Percentiles rank a stretch among this genome's conserved stretches.
phyloP scores from a whole-genome alignment of 2,797 vertebrate genomes.

The Pyrocephalus nanus region DNA sequence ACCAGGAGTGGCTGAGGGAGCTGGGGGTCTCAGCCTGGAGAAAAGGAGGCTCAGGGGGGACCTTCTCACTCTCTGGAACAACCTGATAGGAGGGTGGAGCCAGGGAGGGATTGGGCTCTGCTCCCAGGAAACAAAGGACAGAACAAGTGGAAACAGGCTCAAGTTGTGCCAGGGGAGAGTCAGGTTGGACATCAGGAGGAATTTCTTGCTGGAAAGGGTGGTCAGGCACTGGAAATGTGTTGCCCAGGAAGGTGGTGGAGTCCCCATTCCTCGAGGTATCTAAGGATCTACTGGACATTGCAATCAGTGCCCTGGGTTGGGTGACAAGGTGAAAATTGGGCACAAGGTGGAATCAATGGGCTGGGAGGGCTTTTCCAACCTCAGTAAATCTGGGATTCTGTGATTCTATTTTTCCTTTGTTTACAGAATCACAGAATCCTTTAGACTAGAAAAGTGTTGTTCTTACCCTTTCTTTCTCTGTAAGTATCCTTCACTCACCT shows the following conservation, averaged over 20 bases:
- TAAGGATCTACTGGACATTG: fast-evolving
- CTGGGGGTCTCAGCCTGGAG: background rate
- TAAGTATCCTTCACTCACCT: no score
- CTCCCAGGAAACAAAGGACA: background rate
- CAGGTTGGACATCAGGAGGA: background rate
- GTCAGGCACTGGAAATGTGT: background rate
- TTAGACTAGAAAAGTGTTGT: background rate
- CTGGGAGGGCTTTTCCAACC: fast-evolving
- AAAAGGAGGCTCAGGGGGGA: background rate
- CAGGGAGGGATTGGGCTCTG: background rate
- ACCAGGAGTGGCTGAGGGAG: background rate
- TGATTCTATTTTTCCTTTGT: background rate
- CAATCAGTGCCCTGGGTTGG: background rate
- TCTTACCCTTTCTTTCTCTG: background rate
- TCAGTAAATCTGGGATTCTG: no score
- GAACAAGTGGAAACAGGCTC: background rate
- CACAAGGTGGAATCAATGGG: fast-evolving
- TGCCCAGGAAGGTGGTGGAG: background rate
- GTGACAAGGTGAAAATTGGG: fast-evolving
- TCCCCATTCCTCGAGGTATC: background rate
- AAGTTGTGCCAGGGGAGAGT: background rate
- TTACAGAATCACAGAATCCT: background rate
- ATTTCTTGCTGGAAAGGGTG: background rate
- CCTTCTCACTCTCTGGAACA: background rate
- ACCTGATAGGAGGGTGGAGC: background rate